These are phyloP conservation scores for Ischnus inquisitorius DNA, from an alignment of 2,888 invertebrate species.

Conservation along the genomic window DNA sequence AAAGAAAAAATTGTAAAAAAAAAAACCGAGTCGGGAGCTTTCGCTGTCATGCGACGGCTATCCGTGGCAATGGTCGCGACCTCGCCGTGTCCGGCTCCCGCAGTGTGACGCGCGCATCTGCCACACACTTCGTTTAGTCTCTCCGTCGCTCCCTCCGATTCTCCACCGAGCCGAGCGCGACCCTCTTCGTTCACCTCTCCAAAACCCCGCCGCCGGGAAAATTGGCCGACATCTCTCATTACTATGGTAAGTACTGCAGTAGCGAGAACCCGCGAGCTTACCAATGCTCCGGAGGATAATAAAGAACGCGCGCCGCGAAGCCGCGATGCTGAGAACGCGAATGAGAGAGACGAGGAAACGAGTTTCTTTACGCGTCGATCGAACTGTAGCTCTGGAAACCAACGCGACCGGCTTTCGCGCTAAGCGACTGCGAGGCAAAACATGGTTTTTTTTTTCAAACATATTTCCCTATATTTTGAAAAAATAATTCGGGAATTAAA, in stretches of 20 bases:
- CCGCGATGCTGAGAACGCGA: not conserved
- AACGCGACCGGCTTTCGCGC: not conserved
- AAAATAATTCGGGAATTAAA: no score
- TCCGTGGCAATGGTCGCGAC: conserved; percentile 68
- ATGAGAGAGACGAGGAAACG: not conserved
- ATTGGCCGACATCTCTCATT: conserved; percentile 65
- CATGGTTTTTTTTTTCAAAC: not conserved
- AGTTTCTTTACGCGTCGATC: not conserved
- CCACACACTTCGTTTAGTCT: not conserved
- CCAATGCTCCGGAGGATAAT: not conserved
- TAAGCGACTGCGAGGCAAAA: not conserved
- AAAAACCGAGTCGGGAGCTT: not conserved
- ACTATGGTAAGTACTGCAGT: conserved; percentile 72
- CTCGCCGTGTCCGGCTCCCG: conserved; percentile 53
- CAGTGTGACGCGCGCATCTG: conserved; percentile 60
- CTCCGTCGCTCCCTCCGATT: conserved; percentile 11
- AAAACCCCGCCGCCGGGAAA: conserved; percentile 35
- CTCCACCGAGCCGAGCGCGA: conserved; percentile 33
- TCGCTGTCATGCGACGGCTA: conserved; percentile 37
- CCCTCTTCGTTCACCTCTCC: conserved; percentile 12
- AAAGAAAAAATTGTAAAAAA: not conserved
- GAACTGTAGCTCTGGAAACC: not conserved
- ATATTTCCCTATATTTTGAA: not conserved
- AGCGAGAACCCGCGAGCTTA: conserved; percentile 35
- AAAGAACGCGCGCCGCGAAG: conserved; percentile 8